phyloP scores from a whole-genome alignment of 1,140 invertebrate genomes.

The Ips nitidus region DNA sequence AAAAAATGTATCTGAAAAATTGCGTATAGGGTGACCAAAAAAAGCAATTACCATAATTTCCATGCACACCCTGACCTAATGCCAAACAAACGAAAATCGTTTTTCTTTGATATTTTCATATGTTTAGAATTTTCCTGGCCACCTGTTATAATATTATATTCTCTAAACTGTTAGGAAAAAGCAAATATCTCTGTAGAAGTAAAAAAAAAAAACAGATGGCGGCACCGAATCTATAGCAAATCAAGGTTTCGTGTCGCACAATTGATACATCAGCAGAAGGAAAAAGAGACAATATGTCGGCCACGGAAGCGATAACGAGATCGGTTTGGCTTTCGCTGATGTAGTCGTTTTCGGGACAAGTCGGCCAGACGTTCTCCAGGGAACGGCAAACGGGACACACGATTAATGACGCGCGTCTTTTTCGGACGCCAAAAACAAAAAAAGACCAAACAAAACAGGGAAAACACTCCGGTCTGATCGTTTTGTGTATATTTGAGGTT shows the following conservation, averaged over 20 bases:
- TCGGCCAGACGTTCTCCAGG: slow-evolving; percentile 4
- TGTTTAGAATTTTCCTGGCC: too few relatives aligned
- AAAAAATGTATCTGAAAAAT: too few relatives aligned
- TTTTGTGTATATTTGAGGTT: slow-evolving; percentile 4
- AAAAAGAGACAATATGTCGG: not conserved
- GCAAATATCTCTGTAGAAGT: too few relatives aligned
- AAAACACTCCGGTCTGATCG: not conserved
- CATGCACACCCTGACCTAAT: too few relatives aligned
- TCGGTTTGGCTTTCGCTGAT: not conserved
- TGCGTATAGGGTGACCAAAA: too few relatives aligned
- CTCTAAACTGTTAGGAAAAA: too few relatives aligned
- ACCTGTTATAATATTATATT: too few relatives aligned
- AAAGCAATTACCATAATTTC: too few relatives aligned
- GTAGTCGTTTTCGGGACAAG: not conserved
- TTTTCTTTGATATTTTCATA: too few relatives aligned
- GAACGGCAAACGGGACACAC: slow-evolving; percentile 1
- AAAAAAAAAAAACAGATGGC: not conserved
- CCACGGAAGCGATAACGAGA: not conserved
- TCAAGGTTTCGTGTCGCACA: not conserved
- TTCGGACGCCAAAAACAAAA: not conserved
- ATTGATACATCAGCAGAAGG: not conserved
- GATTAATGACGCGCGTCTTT: slow-evolving; percentile 12
- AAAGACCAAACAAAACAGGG: not conserved
- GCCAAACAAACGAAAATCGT: too few relatives aligned
- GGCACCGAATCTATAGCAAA: not conserved